Base-by-base conservation (phyloP, 2,797 vertebrate genomes). In the Cottoperca gobio region DNA sequence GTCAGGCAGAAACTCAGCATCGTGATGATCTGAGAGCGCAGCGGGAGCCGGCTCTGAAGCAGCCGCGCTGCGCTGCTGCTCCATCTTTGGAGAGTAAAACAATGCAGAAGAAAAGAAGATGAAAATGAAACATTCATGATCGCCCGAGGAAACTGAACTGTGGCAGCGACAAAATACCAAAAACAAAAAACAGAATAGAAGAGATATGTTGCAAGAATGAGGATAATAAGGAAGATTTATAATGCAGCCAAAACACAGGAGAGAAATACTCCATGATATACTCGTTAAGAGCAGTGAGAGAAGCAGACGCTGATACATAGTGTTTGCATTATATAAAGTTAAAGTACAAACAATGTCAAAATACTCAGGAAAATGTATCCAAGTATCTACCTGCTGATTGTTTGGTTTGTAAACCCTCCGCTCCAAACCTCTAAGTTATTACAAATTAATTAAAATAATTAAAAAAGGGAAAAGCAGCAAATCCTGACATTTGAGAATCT, bases 51-150 rank as follows among this genome's bases (percentile, higher is more conserved):
- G 40, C 70, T 80, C 31, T 79, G 76, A 80, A 76, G 73, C 57
- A 19, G 67, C 46, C 13, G 59, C 46, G 0, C 57, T 28, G 45
- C 31, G 5, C 33, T 35, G 67, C 67, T 23, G 67, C 68, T 77
- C 64, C 39, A 52, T 35, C 63, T 78, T 80, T 59, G 52, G 59
- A 82, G 57, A 75, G 24, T 57, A 26, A 68, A 55, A 83, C 65
- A 85, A 82, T 52, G 62, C 69, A 64, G 67, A 66, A 26, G 59
- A 75, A 35, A 57, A 68, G 13, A 45, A 85, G 68, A 84, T 66
- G 5, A 82, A 78, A 87, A n/a, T 85, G 39, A 88, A 89, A 84
- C 70, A 82, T 88, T 87, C 79, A 86, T 73, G 78, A 81, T 77
- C 9, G 35, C 78, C 82, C 0, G 62, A 76, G 71, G 83, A 84